Percentiles rank a stretch among this genome's conserved stretches.
phyloP scores from a whole-genome alignment of 2,888 invertebrate genomes.

The Cantharis flavilabris region DNA sequence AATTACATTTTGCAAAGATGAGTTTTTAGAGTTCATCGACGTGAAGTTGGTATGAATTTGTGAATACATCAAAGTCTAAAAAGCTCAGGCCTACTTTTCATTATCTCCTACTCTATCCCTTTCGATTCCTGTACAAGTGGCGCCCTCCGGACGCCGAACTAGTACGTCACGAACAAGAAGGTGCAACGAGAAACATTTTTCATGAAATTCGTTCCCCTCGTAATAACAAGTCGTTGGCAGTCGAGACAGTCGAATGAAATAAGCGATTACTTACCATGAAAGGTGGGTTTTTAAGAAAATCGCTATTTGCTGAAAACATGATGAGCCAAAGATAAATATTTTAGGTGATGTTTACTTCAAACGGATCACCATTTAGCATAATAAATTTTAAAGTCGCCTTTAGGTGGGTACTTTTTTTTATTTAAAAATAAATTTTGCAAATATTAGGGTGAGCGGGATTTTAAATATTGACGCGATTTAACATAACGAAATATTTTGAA shows the following conservation, averaged over 20 bases:
- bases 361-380: slow-evolving; percentile 33
- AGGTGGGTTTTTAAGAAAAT: slow-evolving; percentile 48
- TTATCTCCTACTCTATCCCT: slow-evolving; percentile 45
- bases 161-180: slow-evolving; percentile 38
- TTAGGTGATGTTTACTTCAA: slow-evolving; percentile 34
- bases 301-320: slow-evolving; percentile 46
- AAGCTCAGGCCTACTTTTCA: slow-evolving; percentile 55
- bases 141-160: slow-evolving; percentile 43
- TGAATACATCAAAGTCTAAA: slow-evolving; percentile 57
- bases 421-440: neutral
- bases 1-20: slow-evolving; percentile 56
- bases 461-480: neutral
- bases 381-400: neutral
- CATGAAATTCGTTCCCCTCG: slow-evolving; percentile 46
- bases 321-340: slow-evolving; percentile 45
- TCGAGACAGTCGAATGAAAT: slow-evolving; percentile 49
- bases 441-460: neutral
- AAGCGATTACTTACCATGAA: slow-evolving; percentile 50
- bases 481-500: neutral
- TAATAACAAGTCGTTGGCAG: slow-evolving; percentile 50
- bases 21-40: slow-evolving; percentile 57
- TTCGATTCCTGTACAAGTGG: slow-evolving; percentile 39
- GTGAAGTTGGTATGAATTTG: slow-evolving; percentile 56
- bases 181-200: slow-evolving; percentile 48
- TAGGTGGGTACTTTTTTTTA: neutral